These are phyloP conservation scores for Tauraco erythrolophus DNA, from an alignment of 2,113 vertebrate genomes.

Conservation along the genomic window DNA sequence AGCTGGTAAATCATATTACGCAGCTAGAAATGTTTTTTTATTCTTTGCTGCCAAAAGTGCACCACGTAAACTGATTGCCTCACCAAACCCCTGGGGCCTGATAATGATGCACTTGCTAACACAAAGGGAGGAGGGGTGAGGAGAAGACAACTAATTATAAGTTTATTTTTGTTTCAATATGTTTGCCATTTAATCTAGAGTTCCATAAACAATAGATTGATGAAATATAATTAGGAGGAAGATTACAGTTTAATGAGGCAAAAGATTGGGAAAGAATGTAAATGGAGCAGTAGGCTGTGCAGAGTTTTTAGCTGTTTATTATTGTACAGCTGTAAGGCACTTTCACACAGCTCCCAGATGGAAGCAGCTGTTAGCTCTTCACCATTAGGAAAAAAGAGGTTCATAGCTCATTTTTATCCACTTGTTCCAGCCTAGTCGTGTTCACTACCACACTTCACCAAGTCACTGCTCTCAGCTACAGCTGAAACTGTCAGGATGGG, in stretches of 20 bases:
- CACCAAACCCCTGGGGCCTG: conserved; percentile 23
- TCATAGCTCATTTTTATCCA: conserved; percentile 72
- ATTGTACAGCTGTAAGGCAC: conserved; percentile 78
- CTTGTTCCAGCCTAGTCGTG: conserved; percentile 70
- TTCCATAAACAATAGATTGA: conserved; percentile 83
- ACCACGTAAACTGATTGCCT: conserved; percentile 48
- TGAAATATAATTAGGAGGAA: conserved; percentile 83
- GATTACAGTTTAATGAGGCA: conserved; percentile 81
- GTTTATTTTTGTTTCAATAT: conserved; percentile 78
- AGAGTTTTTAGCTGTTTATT: conserved; percentile 80
- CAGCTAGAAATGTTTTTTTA: conserved; percentile 64
- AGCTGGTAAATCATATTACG: conserved; percentile 81
- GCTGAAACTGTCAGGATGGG: conserved; percentile 38
- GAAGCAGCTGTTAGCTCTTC: conserved; percentile 75
- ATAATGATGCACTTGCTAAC: conserved; percentile 68
- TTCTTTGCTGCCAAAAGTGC: conserved; percentile 60
- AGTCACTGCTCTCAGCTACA: conserved; percentile 4
- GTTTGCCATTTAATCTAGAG: conserved; percentile 80
- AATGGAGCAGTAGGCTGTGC: conserved; percentile 65
- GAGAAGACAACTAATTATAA: conserved; percentile 64
- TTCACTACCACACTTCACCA: conserved; percentile 57
- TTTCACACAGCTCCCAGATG: conserved; percentile 78
- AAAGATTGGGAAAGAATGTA: conserved; percentile 78
- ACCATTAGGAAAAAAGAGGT: conserved; percentile 28
- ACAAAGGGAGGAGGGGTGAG: conserved; percentile 38